These are phyloP conservation scores for Manduca sexta DNA, from an alignment of 1,140 invertebrate species.

Conservation along the genomic window DNA sequence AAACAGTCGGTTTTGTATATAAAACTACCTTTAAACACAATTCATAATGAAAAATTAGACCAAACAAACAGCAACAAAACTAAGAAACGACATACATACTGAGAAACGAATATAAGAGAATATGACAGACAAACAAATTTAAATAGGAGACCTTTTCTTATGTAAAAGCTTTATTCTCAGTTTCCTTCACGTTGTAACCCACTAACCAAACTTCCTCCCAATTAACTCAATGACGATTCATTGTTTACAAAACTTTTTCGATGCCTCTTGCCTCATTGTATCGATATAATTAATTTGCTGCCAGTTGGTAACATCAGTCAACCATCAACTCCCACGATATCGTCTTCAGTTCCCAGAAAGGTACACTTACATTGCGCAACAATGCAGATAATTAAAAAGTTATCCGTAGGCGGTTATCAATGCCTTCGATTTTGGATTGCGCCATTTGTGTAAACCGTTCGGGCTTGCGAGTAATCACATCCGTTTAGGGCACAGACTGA, in stretches of 20 bases:
- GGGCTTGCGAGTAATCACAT: too few species aligned
- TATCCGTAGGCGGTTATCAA: constrained; percentile 13
- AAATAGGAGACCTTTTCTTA: too few species aligned
- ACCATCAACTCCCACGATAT: constrained; percentile 55
- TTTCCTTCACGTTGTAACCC: constrained; percentile 1
- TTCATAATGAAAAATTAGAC: too few species aligned
- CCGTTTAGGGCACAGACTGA: too few species aligned
- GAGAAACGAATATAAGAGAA: too few species aligned
- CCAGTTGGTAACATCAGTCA: constrained; percentile 63
- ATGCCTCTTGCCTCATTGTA: constrained; percentile 22
- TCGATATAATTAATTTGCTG: constrained; percentile 44
- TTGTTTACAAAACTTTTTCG: constrained; percentile 18
- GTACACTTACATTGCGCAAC: constrained; percentile 27
- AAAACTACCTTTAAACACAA: too few species aligned
- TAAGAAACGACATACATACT: too few species aligned
- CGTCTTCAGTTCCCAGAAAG: constrained; percentile 21
- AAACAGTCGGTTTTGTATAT: too few species aligned
- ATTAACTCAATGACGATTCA: constrained; percentile 17
- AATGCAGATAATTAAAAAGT: constrained; percentile 32
- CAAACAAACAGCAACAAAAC: too few species aligned
- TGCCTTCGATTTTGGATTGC: constrained; percentile 17
- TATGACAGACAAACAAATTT: too few species aligned
- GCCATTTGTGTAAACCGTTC: not conserved
- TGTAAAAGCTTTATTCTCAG: too few species aligned
- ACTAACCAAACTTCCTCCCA: constrained; percentile 12